phyloP scores from a whole-genome alignment of 2,113 vertebrate genomes.

The Peromyscus polionotus region DNA sequence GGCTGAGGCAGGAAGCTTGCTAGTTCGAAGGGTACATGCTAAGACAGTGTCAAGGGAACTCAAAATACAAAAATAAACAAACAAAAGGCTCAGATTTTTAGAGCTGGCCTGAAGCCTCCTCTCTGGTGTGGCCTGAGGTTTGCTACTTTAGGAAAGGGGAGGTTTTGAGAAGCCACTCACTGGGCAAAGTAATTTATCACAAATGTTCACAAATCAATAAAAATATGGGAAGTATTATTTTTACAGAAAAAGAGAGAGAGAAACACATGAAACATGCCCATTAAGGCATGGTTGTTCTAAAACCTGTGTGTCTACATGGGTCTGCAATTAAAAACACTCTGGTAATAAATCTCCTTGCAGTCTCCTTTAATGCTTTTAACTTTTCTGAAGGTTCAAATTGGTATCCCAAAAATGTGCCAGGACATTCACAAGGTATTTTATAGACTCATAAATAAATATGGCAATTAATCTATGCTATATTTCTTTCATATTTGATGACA shows the following conservation, averaged over 20 bases:
- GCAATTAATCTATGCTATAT: constrained; percentile 89
- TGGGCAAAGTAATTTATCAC: constrained; percentile 84
- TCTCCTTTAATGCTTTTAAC: constrained; percentile 91
- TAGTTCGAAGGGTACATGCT: not conserved
- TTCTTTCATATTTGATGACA: constrained; percentile 90
- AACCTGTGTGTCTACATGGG: constrained; percentile 87
- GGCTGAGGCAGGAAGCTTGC: not conserved
- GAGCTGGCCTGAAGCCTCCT: not conserved
- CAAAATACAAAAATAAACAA: not conserved
- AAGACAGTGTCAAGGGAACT: not conserved
- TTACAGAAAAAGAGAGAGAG: constrained; percentile 81
- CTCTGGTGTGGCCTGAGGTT: constrained; percentile 15
- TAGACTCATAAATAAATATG: constrained; percentile 92
- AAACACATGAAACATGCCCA: constrained; percentile 83
- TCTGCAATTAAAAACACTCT: constrained; percentile 90
- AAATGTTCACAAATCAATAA: constrained; percentile 89
- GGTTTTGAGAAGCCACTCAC: constrained; percentile 79
- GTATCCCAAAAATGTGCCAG: constrained; percentile 92
- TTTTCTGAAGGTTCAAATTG: constrained; percentile 90
- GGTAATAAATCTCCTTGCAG: constrained; percentile 89
- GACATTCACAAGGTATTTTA: constrained; percentile 89
- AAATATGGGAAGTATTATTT: constrained; percentile 89
- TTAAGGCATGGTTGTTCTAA: constrained; percentile 87
- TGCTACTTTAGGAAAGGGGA: constrained; percentile 80
- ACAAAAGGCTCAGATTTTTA: not conserved